phyloP scores from a whole-genome alignment of 2,888 invertebrate genomes.

The Apantesis nais region DNA sequence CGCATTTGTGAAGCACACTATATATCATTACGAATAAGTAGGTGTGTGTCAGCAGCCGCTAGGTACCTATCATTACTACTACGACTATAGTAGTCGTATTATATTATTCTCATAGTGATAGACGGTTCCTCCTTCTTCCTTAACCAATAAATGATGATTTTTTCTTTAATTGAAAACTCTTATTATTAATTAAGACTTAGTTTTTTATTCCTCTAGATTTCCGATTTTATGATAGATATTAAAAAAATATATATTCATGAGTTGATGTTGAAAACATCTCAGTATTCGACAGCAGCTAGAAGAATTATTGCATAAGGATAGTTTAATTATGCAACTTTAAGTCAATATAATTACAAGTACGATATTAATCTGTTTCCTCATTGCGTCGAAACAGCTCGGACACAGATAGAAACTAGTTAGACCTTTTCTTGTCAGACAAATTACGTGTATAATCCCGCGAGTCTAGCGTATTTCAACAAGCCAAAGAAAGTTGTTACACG shows the following conservation, averaged over 20 bases:
- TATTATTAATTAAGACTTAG: too few relatives aligned
- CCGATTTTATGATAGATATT: too few relatives aligned
- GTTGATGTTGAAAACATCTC: not conserved
- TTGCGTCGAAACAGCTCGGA: constrained; percentile 23
- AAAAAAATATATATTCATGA: not conserved
- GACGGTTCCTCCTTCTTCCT: not conserved
- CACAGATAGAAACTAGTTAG: constrained; percentile 28
- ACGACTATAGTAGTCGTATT: too few relatives aligned
- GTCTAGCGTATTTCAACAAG: constrained; percentile 17
- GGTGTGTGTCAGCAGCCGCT: too few relatives aligned
- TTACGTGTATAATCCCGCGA: constrained; percentile 7
- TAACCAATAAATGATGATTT: not conserved
- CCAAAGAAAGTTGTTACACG: constrained; percentile 40
- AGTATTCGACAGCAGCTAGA: not conserved
- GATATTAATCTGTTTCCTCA: constrained; percentile 30
- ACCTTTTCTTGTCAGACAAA: constrained; percentile 18
- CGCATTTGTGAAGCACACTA: too few relatives aligned
- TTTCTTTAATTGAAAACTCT: not conserved
- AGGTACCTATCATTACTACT: not conserved
- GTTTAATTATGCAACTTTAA: not conserved
- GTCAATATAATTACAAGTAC: constrained; percentile 15
- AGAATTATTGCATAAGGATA: not conserved
- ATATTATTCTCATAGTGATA: too few relatives aligned
- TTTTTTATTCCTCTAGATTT: too few relatives aligned
- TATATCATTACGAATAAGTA: too few relatives aligned